Base-by-base conservation (phyloP, 2,888 invertebrate species). In the Noctua janthe region DNA sequence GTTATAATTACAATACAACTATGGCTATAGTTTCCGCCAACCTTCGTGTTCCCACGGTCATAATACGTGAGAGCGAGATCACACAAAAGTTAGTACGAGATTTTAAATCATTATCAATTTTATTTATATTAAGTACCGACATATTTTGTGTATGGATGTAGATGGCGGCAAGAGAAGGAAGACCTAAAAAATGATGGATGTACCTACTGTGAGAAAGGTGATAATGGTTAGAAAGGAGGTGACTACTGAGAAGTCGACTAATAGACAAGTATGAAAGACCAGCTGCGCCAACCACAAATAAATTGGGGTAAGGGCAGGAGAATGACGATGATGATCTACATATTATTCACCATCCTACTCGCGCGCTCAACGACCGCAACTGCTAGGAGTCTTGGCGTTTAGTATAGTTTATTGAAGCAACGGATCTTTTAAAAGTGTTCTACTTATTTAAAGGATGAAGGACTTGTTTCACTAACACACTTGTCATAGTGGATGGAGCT, bases 1-100 rank as follows among this genome's bases (percentile, higher is more conserved):
- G 87, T 59, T 51, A 51, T 80, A 90, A 90, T 87, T 82, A 78
- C 81, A 83, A 82, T 72, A 86, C 82, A 83, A 78, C 62, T 80
- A 72, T 80, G 76, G 78, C 80, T 71, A 75, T 29, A 39, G 8
- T 69, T n/a, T 54, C 47, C n/a, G n/a, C 29, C 47, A 23, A 70
- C 2, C 35, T 62, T 76, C 35, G 17, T 54, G 39, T 49, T 35
- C 10, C 67, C 67, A 35, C 20, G 29, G 69, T 64, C 70, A 83
- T 64, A 70, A 47, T 54, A 70, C 17, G 23, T 69, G 17, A 15
- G 4, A 69, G 66, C 83, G n/a, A 76, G 35, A 13, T 47, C n/a
- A 43, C 51, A 47, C 51, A 51, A 54, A 69, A 54, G 1, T 39
- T 17, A 47, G 5, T 29, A 20, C 20, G 0, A 66, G 11, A 23